Base-by-base conservation (phyloP, 2,113 vertebrate genomes). In the Grus americana region DNA sequence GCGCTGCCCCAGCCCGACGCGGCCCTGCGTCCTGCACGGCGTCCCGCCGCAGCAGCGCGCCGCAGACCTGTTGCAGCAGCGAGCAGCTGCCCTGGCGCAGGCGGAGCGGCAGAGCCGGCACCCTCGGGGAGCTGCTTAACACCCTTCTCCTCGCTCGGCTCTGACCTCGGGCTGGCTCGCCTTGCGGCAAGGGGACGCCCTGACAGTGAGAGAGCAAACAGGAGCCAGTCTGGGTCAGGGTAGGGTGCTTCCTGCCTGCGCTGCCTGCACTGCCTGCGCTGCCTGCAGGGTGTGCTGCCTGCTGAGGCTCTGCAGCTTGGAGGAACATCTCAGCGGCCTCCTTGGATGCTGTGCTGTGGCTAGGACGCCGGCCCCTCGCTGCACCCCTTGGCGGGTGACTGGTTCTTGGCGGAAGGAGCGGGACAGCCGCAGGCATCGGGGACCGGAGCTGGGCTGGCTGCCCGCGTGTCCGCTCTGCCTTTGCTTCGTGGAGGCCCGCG, bases 31-130 rank as follows among this genome's bases (percentile, higher is more conserved):
- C 14, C 54, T 20, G 32, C 57, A 15, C 9, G 5, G 42, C 2
- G 0, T 62, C 16, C 54, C 19, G 10, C n/a, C 4, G 5, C 34
- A 8, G 66, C 50, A 5, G 4, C 3, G 15, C 11, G 1, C 70
- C 54, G 75, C 87, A 54, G 70, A 42, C 58, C 71, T 61, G 52
- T 24, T 61, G 62, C 63, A 11, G 73, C n/a, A 10, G 12, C 3
- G 18, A 62, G 79, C 46, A 23, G 81, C 57, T 34, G n/a, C 71
- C 63, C 52, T 19, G 66, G 26, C 5, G 3, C 58, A 5, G 59
- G 19, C 6, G 1, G 36, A 6, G 16, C 15, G 9, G 17, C 19
- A 5, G 4, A 12, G 40, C 12, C 40, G 46, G 52, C 3, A 7
- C 29, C 34, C 63, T 52, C 8, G 1, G 38, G 66, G 79, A 52